Conservation (phyloP, 1,140 invertebrate species). For the Maniola jurtina region DNA sequence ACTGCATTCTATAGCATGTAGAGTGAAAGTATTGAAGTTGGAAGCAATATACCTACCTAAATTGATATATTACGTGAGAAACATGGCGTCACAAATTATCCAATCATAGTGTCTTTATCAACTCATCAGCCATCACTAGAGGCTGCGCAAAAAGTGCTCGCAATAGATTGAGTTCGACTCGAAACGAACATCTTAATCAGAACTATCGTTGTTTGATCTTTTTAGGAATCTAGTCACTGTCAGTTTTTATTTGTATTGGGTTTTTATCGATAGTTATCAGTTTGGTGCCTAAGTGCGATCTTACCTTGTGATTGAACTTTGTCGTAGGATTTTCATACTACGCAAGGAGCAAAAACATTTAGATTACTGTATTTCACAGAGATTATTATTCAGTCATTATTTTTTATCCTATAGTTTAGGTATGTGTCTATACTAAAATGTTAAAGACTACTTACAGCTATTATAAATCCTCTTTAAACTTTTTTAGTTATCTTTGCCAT, state of each 20-base stretch:
- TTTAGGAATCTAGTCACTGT: not conserved
- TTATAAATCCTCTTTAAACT: not conserved
- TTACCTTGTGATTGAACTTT: not conserved
- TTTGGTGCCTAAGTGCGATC: too few relatives aligned
- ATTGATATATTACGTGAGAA: not conserved
- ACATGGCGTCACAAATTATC: slow-evolving; percentile 22
- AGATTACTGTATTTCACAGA: too few relatives aligned
- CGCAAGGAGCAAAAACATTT: too few relatives aligned
- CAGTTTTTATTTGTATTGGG: not conserved
- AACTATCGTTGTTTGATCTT: slow-evolving; percentile 3
- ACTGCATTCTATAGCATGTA: not conserved
- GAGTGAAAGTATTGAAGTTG: not conserved
- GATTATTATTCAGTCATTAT: too few relatives aligned
- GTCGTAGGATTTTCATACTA: not conserved
- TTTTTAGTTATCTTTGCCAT: not conserved
- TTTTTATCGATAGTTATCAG: too few relatives aligned
- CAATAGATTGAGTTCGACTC: slow-evolving; percentile 16
- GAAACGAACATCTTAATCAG: slow-evolving; percentile 11
- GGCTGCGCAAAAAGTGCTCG: slow-evolving; percentile 13
- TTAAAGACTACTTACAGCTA: too few relatives aligned
- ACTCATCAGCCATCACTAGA: slow-evolving; percentile 17
- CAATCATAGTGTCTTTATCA: slow-evolving; percentile 18
- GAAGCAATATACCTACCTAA: not conserved
- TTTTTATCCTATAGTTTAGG: too few relatives aligned
- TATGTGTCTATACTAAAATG: too few relatives aligned